Evolutionary conservation across 2,113 vertebrate genomes (phyloP), one percentile per base, ranked within the genome.

Genomic region (Nesoenas mayeri): DNA sequence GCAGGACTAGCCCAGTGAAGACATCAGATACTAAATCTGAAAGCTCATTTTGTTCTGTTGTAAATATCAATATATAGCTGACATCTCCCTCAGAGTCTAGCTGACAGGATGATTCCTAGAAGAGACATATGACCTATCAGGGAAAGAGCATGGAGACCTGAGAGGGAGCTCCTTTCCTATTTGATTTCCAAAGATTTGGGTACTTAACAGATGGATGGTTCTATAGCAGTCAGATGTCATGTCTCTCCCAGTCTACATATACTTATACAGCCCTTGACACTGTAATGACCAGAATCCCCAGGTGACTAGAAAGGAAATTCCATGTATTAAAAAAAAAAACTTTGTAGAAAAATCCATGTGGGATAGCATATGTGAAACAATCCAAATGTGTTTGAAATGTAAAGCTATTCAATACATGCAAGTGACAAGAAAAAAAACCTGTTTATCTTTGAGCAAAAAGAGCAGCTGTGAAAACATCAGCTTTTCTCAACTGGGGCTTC

Each of bases 361-460:
- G 28, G 18, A n/a, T 38, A 93, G 71, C 32, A 88, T 11, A 73
- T 15, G 50, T 80, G 74, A 96, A 95, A 82, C 51, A 57, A 71
- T 73, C 56, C 47, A 79, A 95, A 88, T 17, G 32, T 83, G 42
- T 89, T 60, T 95, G 91, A 95, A 93, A 95, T 85, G 29, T 90
- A 94, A 96, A 97, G 71, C 64, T 88, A 60, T 74, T 93, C 75
- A 74, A 48, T 83, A 51, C 25, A 60, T 77, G 71, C 48, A 85
- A 95, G 47, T 83, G 47, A 94, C 94, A 96, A 79, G 66, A 96
- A 96, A 96, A 88, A 36, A 36, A 74, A 74, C 44, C 79, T 88
- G 42, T 96, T 96, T 97, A 85, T 79, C 91, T 95, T 92, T 48
- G 42, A 32, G 32, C 62, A 60, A 79, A 92, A 97, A 72, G 51